Evolutionary conservation across 2,797 vertebrate genomes (phyloP).

Genomic region (Hydrocynus forskahlii): DNA sequence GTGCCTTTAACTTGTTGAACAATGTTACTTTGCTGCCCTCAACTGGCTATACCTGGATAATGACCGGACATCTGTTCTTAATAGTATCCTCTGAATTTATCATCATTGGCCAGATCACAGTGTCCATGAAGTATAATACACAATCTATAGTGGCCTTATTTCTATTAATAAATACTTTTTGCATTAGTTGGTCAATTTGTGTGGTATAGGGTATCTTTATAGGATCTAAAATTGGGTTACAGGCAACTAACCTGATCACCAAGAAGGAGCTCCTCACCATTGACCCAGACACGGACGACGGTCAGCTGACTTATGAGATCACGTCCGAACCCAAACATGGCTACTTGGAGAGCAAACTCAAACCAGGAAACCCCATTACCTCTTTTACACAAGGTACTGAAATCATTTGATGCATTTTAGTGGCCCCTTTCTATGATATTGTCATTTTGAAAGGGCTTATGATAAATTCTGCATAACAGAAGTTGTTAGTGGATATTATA

Average conservation of each 20-base stretch:
- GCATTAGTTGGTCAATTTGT: neutral
- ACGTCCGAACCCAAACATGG: slow-evolving; percentile 83
- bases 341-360: slow-evolving; percentile 88
- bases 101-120: neutral
- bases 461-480: neutral
- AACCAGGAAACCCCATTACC: slow-evolving; percentile 73
- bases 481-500: neutral
- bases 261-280: slow-evolving; percentile 94
- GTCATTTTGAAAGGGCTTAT: neutral
- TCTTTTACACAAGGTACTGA: slow-evolving; percentile 90
- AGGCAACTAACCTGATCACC: slow-evolving; percentile 93
- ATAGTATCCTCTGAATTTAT: no score
- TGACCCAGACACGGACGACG: slow-evolving; percentile 92
- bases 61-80: neutral
- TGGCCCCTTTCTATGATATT: neutral
- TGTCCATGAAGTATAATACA: neutral
- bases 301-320: slow-evolving; percentile 89
- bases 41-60: slow-evolving; percentile 27
- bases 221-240: slow-evolving; percentile 24
- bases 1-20: neutral
- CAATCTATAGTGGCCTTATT: neutral
- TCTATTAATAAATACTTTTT: neutral
- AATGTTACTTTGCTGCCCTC: slow-evolving; percentile 49
- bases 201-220: neutral
- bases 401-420: neutral